Evolutionary conservation across 2,888 invertebrate species (phyloP).

Genomic region (Luffia ferchaultella): DNA sequence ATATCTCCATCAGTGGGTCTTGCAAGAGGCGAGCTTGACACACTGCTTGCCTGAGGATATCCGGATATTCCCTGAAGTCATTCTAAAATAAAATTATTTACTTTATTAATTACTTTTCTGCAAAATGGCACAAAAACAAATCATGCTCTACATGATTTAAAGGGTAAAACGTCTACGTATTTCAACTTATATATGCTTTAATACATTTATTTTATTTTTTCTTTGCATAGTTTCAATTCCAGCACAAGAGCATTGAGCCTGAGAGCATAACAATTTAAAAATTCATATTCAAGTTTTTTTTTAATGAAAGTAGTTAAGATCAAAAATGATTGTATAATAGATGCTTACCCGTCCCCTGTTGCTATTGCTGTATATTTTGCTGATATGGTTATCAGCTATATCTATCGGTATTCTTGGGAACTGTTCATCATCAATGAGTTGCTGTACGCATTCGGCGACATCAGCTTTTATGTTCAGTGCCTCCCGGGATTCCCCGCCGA

Average conservation of each 20-base stretch:
- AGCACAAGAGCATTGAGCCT: too few species aligned
- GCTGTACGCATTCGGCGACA: conserved; percentile 75
- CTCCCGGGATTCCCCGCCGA: conserved; percentile 91
- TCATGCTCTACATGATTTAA: too few species aligned
- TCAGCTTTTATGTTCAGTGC: conserved; percentile 84
- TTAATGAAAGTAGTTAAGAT: too few species aligned
- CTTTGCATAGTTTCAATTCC: too few species aligned
- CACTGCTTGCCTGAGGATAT: conserved; percentile 88
- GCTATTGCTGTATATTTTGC: conserved; percentile 92
- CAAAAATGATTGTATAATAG: too few species aligned
- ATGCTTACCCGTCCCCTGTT: conserved; percentile 76
- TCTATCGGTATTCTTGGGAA: conserved; percentile 89
- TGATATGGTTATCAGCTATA: conserved; percentile 92
- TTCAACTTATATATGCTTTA: too few species aligned
- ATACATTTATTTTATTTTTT: too few species aligned
- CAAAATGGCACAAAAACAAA: too few species aligned
- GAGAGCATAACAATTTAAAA: too few species aligned
- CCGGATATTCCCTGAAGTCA: conserved; percentile 94
- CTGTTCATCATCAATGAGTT: conserved; percentile 83
- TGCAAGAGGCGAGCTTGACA: conserved; percentile 92
- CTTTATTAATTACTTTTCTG: too few species aligned
- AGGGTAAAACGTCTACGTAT: too few species aligned
- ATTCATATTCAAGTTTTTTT: too few species aligned
- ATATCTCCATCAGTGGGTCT: conserved; percentile 96
- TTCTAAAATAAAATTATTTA: conserved; percentile 35